Percentiles rank a stretch among this genome's conserved stretches.
phyloP scores from a whole-genome alignment of 2,113 vertebrate species.

The Brienomyrus longianalis region DNA sequence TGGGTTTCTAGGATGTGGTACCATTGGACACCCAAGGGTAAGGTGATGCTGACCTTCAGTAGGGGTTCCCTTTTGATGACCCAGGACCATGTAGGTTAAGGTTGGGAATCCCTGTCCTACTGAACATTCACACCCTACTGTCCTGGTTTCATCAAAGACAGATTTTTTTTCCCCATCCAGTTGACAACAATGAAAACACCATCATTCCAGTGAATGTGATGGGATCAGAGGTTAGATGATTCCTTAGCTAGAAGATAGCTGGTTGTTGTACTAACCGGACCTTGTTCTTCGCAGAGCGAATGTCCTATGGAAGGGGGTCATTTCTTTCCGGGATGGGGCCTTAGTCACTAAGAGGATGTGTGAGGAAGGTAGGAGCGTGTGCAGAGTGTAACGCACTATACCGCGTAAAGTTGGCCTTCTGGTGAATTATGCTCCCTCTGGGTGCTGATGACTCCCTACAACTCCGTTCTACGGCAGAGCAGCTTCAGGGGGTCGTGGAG shows the following conservation, averaged over 20 bases:
- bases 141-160: neutral
- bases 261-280: neutral
- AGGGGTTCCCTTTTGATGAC: neutral
- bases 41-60: neutral
- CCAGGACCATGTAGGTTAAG: neutral
- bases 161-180: neutral
- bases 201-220: neutral
- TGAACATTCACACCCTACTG: neutral
- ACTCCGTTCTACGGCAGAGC: neutral
- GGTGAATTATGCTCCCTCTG: neutral
- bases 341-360: slow-evolving; percentile 87
- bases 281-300: slow-evolving; percentile 69
- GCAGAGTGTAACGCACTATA: neutral
- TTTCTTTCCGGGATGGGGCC: slow-evolving; percentile 90
- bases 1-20: neutral
- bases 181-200: neutral
- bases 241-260: neutral
- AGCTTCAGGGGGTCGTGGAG: slow-evolving; percentile 47
- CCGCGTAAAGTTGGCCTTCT: neutral
- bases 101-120: neutral
- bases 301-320: slow-evolving; percentile 87
- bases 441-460: neutral
- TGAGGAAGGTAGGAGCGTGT: slow-evolving; percentile 76
- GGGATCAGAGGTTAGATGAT: neutral
- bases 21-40: neutral